Evolutionary conservation across 2,113 vertebrate genomes (phyloP).

Genomic region (Aix galericulata): DNA sequence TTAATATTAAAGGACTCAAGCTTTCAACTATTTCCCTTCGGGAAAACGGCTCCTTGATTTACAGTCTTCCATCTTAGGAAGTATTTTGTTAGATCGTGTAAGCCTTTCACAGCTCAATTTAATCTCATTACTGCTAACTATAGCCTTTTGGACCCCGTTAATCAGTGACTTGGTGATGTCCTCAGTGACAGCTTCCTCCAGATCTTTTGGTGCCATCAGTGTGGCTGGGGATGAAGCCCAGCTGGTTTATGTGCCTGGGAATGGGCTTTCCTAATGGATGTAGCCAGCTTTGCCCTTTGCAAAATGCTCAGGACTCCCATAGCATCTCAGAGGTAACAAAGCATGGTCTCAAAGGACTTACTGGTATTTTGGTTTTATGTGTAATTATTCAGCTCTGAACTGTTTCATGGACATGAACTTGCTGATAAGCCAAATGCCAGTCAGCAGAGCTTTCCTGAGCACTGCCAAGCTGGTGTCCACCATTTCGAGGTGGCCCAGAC

Average conservation of each 20-base stretch:
- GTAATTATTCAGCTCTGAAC: not conserved
- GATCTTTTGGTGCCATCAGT: fast-evolving
- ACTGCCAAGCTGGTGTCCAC: not conserved
- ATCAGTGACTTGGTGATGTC: not conserved
- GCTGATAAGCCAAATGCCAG: not conserved
- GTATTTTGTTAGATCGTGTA: not conserved
- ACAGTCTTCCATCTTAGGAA: not conserved
- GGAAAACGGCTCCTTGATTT: not conserved
- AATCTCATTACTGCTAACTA: not conserved
- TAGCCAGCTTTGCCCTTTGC: not conserved
- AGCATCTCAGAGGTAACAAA: not conserved
- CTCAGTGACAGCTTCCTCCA: not conserved
- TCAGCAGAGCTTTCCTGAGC: not conserved
- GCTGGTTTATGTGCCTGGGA: not conserved
- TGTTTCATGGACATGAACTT: not conserved
- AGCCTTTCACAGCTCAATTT: not conserved
- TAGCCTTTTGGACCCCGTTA: not conserved
- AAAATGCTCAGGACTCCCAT: not conserved
- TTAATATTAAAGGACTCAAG: conserved; percentile 17
- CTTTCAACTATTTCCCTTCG: not conserved
- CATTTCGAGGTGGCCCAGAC: not conserved
- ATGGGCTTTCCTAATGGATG: not conserved
- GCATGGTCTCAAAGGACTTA: not conserved
- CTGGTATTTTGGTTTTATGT: not conserved
- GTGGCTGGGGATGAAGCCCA: not conserved